Base-by-base conservation (phyloP, 2,888 invertebrate genomes). In the Drosophila affinis region DNA sequence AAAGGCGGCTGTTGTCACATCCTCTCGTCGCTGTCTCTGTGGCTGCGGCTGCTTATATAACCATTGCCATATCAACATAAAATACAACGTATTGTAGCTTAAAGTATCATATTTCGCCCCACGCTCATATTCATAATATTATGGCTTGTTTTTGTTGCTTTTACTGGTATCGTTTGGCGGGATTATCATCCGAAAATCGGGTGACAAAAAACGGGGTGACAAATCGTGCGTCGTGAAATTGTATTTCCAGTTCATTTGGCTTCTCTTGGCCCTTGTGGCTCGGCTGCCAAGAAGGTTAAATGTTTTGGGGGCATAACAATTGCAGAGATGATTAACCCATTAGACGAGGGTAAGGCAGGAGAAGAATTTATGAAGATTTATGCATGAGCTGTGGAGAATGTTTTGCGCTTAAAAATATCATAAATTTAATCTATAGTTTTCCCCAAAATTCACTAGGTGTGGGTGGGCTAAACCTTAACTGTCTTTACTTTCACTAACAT, bases 41-140 rank as follows among this genome's bases (percentile, higher is more conserved):
- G 49, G 56, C 39, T 18, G 29, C 39, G 32, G 39, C 59, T 39
- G 56, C 65, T 72, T 76, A 68, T 80, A 73, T 72, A 76, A 71
- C 64, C 67, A 54, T 57, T 68, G 61, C 18, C 62, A 70, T 61
- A 70, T 73, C 70, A 71, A 75, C 75, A 82, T 75, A 74, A 84
- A 84, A 71, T 52, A 64, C 78, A 60, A 60, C 75, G 75, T 61
- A 57, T 79, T 85, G 69, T 76, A 62, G 72, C 69, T 80, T 79
- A 75, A 75, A 78, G 86, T 82, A 86, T 85, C 75, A 82, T 64
- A 81, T 87, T 84, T 72, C 74, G 51, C 51, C 21, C 21, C 21
- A 0, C 21, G 21, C 47, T 47, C 75, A 81, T 81, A 76, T 87
- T 78, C 83, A 75, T 79, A 78, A 77, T 67, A 68, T 65, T 71